A percentile compares a stretch with the other conserved stretches of the same genome.
Conservation (phyloP, 2,888 invertebrate species). For the Amorpha juglandis region DNA sequence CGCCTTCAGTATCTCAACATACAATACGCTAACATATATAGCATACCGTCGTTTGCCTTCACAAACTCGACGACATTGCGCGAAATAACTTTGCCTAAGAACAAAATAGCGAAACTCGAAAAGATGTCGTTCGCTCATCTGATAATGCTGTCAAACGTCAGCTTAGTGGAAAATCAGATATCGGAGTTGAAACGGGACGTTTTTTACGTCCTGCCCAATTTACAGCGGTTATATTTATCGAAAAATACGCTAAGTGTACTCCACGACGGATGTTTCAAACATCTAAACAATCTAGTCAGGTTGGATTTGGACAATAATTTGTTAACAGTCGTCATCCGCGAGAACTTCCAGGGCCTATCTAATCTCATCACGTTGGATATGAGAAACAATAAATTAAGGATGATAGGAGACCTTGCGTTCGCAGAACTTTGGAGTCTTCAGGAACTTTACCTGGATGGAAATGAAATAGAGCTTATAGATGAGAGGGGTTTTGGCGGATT, state of each 20-base stretch:
- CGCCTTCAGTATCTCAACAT: constrained; percentile 88
- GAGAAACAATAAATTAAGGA: constrained; percentile 89
- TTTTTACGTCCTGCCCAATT: constrained; percentile 89
- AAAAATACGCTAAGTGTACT: constrained; percentile 93
- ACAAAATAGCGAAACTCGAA: constrained; percentile 88
- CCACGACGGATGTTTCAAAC: constrained; percentile 93
- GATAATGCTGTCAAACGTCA: constrained; percentile 87
- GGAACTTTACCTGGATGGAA: constrained; percentile 88
- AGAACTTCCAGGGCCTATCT: constrained; percentile 90
- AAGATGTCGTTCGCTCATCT: constrained; percentile 90
- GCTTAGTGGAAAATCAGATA: constrained; percentile 90
- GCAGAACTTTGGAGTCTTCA: constrained; percentile 90
- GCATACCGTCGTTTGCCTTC: constrained; percentile 89
- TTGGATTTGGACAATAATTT: constrained; percentile 92
- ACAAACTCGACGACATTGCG: constrained; percentile 88
- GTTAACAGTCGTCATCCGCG: constrained; percentile 89
- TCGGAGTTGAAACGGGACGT: constrained; percentile 89
- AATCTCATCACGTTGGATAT: constrained; percentile 89
- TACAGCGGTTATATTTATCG: constrained; percentile 90
- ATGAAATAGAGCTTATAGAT: constrained; percentile 89
- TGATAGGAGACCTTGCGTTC: constrained; percentile 92
- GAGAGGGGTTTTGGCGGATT: constrained; percentile 91
- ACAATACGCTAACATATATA: constrained; percentile 89
- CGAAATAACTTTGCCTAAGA: constrained; percentile 88
- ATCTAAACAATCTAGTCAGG: constrained; percentile 89